phyloP scores from a whole-genome alignment of 2,797 vertebrate species.

The Eulemur mongoz region DNA sequence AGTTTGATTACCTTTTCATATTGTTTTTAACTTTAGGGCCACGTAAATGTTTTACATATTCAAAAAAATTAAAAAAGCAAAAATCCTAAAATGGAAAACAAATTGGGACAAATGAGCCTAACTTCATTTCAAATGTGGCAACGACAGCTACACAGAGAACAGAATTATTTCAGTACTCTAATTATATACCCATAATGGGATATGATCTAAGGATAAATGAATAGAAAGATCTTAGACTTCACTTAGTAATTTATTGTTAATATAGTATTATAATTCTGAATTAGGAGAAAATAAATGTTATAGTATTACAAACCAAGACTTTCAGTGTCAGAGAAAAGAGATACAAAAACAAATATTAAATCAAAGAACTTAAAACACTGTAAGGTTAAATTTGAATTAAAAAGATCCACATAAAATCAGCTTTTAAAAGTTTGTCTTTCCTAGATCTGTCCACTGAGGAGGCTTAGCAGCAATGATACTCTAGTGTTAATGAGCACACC shows the following conservation, averaged over 20 bases:
- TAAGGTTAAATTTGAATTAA: neutral
- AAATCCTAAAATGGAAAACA: constrained; percentile 50
- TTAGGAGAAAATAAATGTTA: neutral
- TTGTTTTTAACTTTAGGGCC: neutral
- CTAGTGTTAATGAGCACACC: neutral
- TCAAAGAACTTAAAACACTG: neutral
- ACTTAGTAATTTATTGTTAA: neutral
- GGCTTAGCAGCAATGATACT: neutral
- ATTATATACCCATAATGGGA: neutral
- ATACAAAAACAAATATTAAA: neutral
- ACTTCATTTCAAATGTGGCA: constrained; percentile 44
- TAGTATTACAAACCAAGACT: neutral
- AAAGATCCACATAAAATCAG: neutral
- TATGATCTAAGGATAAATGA: neutral
- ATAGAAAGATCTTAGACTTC: neutral
- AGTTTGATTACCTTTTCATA: neutral
- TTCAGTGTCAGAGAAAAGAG: neutral
- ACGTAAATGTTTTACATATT: constrained; percentile 1
- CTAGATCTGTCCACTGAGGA: neutral
- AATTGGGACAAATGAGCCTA: constrained; percentile 29
- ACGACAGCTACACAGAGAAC: constrained; percentile 27
- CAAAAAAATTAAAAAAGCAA: constrained; percentile 38
- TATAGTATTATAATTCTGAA: neutral
- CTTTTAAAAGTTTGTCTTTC: neutral
- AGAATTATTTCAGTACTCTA: constrained; percentile 17